Conservation (phyloP, 2,797 vertebrate species). For the Pelochelys cantorii region DNA sequence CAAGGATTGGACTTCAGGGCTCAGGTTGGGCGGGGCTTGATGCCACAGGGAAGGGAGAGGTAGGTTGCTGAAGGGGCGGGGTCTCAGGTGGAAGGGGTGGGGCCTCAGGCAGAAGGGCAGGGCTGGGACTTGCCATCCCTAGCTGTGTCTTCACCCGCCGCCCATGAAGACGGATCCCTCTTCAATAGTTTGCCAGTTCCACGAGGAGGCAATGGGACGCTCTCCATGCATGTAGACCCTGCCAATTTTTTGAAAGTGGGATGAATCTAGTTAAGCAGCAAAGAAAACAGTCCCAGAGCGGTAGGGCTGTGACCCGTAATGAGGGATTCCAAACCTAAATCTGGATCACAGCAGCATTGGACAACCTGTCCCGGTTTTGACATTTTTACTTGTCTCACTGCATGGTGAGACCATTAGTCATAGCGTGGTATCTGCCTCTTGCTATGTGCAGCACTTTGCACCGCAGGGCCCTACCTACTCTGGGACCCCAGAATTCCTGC, state of each 20-base stretch:
- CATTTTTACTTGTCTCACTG: neutral
- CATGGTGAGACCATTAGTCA: neutral
- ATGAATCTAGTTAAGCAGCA: neutral
- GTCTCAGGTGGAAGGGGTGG: no score
- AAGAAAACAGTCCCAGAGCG: fast-evolving
- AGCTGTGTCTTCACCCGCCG: no score
- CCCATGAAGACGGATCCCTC: neutral
- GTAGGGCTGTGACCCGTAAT: neutral
- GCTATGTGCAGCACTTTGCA: fast-evolving
- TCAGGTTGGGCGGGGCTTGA: no score
- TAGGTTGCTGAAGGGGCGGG: no score
- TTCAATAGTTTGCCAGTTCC: neutral
- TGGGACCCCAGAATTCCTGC: neutral
- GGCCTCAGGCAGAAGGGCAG: no score
- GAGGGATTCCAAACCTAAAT: neutral
- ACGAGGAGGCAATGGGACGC: neutral
- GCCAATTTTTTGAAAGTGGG: neutral
- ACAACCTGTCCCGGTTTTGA: neutral
- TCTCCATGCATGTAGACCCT: fast-evolving
- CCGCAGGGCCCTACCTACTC: neutral
- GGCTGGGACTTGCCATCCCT: no score
- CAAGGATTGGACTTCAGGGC: no score
- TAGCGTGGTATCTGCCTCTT: fast-evolving
- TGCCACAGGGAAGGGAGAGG: no score
- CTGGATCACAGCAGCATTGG: neutral